phyloP scores from a whole-genome alignment of 53 echinoderm and acorn worm genomes.

The Echinarachnius parma region DNA sequence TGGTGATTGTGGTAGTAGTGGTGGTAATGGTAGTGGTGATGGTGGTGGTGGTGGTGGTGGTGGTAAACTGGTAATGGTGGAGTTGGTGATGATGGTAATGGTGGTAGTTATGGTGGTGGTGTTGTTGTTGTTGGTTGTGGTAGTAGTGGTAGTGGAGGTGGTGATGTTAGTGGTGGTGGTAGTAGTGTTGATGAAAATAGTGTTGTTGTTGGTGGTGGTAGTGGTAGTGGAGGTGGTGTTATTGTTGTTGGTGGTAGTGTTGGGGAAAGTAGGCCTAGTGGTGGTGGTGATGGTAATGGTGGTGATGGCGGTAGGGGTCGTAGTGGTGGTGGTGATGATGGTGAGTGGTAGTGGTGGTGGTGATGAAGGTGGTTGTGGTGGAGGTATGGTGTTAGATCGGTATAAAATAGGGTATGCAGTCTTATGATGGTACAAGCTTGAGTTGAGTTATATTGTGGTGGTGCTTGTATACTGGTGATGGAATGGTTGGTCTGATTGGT shows the following conservation, averaged over 20 bases:
- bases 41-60: not conserved
- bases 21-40: not conserved
- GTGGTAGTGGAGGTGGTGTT: not conserved
- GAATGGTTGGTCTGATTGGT: no score
- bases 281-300: not conserved
- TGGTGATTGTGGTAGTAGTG: not conserved
- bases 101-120: not conserved
- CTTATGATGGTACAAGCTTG: no score
- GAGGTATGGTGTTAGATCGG: no score
- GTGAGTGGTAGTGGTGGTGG: not conserved
- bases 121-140: not conserved
- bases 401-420: no score
- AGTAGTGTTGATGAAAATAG: not conserved
- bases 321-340: not conserved
- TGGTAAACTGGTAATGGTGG: not conserved
- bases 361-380: not conserved
- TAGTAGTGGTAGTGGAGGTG: not conserved
- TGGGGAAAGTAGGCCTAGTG: not conserved
- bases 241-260: not conserved
- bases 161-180: not conserved
- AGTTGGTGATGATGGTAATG: not conserved
- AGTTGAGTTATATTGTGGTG: no score
- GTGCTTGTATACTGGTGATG: no score
- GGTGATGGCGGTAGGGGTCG: not conserved
- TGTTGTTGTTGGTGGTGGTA: not conserved